Evolutionary conservation across 2,888 invertebrate genomes (phyloP).

Genomic region (Polyploca ridens): DNA sequence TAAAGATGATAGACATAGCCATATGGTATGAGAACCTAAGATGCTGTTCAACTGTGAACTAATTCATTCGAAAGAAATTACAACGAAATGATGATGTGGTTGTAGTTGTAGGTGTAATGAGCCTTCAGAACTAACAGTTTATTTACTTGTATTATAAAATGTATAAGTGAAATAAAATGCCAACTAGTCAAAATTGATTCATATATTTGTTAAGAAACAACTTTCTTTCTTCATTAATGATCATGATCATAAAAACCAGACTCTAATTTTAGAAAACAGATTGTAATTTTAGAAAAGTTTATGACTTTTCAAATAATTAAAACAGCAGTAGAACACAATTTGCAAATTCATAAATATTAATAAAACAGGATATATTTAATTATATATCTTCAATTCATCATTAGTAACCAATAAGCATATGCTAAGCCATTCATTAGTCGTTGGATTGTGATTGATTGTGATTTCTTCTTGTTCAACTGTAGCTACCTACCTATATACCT

Average conservation of each 20-base stretch:
- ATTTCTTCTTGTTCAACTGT: constrained; percentile 4
- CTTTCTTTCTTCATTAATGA: background rate
- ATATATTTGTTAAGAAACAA: background rate
- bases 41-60: constrained; percentile 1
- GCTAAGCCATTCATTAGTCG: background rate
- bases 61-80: constrained; percentile 1
- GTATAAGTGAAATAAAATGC: no score
- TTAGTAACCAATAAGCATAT: constrained; percentile 6
- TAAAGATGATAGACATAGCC: background rate
- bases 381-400: background rate
- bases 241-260: background rate
- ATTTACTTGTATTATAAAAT: background rate
- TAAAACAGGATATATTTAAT: constrained; percentile 1
- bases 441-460: constrained; percentile 10
- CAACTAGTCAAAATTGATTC: background rate
- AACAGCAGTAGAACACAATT: background rate
- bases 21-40: background rate
- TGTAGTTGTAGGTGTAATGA: background rate
- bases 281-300: background rate
- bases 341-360: background rate
- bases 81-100: background rate
- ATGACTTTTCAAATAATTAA: background rate
- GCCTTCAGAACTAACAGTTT: background rate
- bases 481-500: background rate
- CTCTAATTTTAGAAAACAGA: background rate